Conservation (phyloP, 1,140 invertebrate species). For the Eueides isabella region DNA sequence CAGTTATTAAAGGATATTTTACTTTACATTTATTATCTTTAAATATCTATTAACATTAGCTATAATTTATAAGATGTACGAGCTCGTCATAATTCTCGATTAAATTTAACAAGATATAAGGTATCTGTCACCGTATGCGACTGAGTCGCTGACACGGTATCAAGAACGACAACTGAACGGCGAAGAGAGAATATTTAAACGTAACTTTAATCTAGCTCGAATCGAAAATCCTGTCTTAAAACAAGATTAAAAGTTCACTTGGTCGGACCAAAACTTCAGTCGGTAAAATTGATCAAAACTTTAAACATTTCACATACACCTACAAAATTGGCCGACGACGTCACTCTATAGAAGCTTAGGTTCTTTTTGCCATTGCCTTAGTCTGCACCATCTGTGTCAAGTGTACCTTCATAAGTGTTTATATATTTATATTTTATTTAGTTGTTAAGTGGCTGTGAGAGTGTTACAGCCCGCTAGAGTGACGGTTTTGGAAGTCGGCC, state of each 20-base stretch:
- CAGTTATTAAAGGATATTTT: slow-evolving; percentile 73
- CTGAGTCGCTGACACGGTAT: slow-evolving; percentile 55
- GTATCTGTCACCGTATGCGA: slow-evolving; percentile 71
- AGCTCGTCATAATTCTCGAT: slow-evolving; percentile 77
- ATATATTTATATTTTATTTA: too few species aligned
- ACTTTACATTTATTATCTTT: slow-evolving; percentile 75
- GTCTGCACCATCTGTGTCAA: not conserved
- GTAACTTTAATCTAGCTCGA: slow-evolving; percentile 69
- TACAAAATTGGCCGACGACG: slow-evolving; percentile 24
- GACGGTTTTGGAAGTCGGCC: not conserved
- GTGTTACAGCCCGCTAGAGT: not conserved
- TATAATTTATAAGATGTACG: slow-evolving; percentile 78
- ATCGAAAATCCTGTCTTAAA: slow-evolving; percentile 75
- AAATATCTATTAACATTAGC: slow-evolving; percentile 79
- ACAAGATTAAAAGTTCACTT: slow-evolving; percentile 80
- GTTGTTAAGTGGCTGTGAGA: not conserved
- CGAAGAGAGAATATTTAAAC: slow-evolving; percentile 64
- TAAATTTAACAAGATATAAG: slow-evolving; percentile 79
- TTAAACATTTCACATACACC: slow-evolving; percentile 50
- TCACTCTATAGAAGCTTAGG: not conserved
- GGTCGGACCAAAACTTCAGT: slow-evolving; percentile 81
- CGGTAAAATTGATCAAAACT: slow-evolving; percentile 77
- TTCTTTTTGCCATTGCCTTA: not conserved
- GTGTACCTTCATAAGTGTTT: not conserved
- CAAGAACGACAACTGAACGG: slow-evolving; percentile 63